phyloP scores from a whole-genome alignment of 2,797 vertebrate species.

The Heliangelus exortis region DNA sequence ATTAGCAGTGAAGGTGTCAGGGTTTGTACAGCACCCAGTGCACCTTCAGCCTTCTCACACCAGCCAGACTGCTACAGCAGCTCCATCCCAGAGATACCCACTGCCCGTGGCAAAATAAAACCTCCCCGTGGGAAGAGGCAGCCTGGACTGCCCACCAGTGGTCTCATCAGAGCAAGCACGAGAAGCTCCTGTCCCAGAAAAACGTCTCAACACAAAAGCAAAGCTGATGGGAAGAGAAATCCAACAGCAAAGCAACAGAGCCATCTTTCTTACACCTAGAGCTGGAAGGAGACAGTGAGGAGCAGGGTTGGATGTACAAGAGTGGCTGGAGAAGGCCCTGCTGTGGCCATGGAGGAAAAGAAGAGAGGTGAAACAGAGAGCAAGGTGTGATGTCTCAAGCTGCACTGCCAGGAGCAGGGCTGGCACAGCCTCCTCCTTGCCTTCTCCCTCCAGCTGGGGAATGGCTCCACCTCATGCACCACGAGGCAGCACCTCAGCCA shows the following conservation, averaged over 20 bases:
- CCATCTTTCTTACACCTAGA: background rate
- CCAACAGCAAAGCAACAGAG: background rate
- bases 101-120: background rate
- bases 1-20: background rate
- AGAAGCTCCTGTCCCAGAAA: background rate
- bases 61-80: background rate
- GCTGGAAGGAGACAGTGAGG: background rate
- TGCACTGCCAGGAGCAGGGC: background rate
- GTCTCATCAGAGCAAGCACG: background rate
- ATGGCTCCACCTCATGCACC: rapidly evolving
- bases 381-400: background rate
- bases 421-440: background rate
- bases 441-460: background rate
- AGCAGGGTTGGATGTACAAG: rapidly evolving
- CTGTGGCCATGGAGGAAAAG: background rate
- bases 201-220: background rate
- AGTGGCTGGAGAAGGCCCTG: background rate
- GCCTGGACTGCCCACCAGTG: background rate
- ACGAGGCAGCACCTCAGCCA: background rate
- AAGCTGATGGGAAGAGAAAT: background rate
- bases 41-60: background rate
- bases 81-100: background rate
- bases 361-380: background rate
- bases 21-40: background rate
- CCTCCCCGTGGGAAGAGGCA: background rate